phyloP scores from a whole-genome alignment of 2,797 vertebrate species.

The Cichlasoma orientale region DNA sequence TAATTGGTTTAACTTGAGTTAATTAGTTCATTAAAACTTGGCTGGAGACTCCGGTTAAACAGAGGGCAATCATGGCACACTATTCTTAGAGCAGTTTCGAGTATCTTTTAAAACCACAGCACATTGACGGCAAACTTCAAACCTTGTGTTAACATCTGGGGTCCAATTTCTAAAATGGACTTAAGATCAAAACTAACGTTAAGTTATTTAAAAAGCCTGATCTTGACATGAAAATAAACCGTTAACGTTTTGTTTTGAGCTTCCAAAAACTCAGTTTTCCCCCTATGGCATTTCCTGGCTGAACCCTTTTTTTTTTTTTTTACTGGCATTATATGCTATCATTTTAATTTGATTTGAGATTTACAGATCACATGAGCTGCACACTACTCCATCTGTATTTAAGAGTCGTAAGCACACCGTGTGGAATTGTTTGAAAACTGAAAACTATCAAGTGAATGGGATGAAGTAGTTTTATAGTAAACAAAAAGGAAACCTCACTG shows the following conservation, averaged over 20 bases:
- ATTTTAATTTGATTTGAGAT: neutral
- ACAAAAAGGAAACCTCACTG: neutral
- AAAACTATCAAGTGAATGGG: neutral
- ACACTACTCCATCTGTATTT: no score
- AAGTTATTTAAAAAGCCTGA: no score
- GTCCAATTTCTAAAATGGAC: no score
- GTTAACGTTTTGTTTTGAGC: no score
- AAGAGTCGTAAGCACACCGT: neutral
- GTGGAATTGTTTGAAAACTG: no score
- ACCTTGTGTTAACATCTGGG: neutral
- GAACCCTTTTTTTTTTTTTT: neutral
- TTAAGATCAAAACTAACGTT: no score
- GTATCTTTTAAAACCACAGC: neutral
- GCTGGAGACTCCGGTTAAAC: constrained; percentile 43
- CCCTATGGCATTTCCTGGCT: neutral
- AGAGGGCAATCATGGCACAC: constrained; percentile 36
- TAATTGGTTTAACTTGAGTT: constrained; percentile 76
- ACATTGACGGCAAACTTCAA: neutral
- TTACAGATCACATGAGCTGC: neutral
- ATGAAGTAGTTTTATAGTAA: neutral
- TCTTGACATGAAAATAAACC: no score
- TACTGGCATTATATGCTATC: neutral
- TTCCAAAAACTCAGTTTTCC: no score
- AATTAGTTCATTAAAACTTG: constrained; percentile 68
- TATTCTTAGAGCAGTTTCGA: constrained; percentile 52